Conservation (phyloP, 2,888 invertebrate species). For the Dicycla oo region DNA sequence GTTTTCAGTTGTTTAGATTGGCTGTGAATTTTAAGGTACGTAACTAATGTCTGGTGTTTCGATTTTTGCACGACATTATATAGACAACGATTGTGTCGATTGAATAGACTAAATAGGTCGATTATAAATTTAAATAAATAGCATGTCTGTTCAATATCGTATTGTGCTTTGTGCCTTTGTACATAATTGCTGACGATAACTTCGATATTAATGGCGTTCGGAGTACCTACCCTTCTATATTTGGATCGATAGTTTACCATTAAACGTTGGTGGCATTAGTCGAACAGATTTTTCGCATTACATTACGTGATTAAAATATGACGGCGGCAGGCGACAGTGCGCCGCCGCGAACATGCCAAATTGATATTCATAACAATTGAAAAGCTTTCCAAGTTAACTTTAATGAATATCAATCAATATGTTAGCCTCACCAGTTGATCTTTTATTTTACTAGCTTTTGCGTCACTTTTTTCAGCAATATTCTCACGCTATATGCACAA, state of each 20-base stretch:
- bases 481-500: constrained; percentile 42
- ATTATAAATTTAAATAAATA: constrained; percentile 76
- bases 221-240: constrained; percentile 85
- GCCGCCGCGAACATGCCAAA: constrained; percentile 80
- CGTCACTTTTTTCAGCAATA: constrained; percentile 39
- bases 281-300: constrained; percentile 85
- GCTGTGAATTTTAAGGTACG: constrained; percentile 90
- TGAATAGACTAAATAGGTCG: constrained; percentile 66
- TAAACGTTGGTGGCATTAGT: constrained; percentile 81
- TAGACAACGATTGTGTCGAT: constrained; percentile 61
- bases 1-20: constrained; percentile 90
- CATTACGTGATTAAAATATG: constrained; percentile 81
- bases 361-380: constrained; percentile 71
- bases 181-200: constrained; percentile 84
- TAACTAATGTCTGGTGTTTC: constrained; percentile 83
- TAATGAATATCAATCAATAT: constrained; percentile 37
- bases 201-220: constrained; percentile 84
- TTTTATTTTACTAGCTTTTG: constrained; percentile 41
- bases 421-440: constrained; percentile 38
- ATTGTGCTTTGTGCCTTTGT: constrained; percentile 84
- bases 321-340: constrained; percentile 77
- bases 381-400: constrained; percentile 54
- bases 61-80: constrained; percentile 82
- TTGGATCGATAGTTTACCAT: constrained; percentile 88
- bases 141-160: constrained; percentile 84